A percentile compares a stretch with the other conserved stretches of the same genome.
phyloP scores from a whole-genome alignment of 2,113 vertebrate genomes.

The Callocephalon fimbriatum region DNA sequence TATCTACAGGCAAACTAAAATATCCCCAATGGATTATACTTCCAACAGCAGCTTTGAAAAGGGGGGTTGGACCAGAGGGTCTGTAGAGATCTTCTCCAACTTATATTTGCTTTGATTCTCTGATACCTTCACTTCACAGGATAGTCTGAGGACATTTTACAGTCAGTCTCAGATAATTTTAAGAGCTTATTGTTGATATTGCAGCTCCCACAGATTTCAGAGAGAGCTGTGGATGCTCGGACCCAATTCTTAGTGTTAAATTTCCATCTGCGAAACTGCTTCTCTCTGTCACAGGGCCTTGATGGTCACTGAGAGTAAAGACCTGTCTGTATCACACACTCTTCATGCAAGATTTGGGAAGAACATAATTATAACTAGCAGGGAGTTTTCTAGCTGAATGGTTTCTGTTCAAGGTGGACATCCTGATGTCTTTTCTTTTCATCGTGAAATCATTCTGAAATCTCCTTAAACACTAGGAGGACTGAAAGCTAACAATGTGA shows the following conservation, averaged over 20 bases:
- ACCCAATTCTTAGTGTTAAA: neutral
- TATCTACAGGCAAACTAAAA: neutral
- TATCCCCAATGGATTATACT: neutral
- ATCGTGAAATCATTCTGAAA: neutral
- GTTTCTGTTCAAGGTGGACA: neutral
- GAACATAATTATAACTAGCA: neutral
- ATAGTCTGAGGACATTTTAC: neutral
- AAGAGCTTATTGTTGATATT: neutral
- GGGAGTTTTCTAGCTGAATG: neutral
- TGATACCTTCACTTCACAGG: neutral
- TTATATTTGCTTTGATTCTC: neutral
- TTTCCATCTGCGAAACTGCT: neutral
- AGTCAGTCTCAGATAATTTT: neutral
- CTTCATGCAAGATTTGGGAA: neutral
- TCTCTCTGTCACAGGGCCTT: neutral
- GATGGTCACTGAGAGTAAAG: neutral
- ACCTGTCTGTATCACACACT: neutral
- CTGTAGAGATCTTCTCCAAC: neutral
- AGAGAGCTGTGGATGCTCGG: neutral
- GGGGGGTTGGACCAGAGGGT: neutral
- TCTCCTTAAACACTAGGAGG: neutral
- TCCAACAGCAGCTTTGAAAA: neutral
- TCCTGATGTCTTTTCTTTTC: neutral
- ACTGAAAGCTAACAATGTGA: neutral
- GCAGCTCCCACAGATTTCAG: neutral